Base-by-base conservation (phyloP, 1,140 invertebrate genomes). In the Xylocopa sonorina region DNA sequence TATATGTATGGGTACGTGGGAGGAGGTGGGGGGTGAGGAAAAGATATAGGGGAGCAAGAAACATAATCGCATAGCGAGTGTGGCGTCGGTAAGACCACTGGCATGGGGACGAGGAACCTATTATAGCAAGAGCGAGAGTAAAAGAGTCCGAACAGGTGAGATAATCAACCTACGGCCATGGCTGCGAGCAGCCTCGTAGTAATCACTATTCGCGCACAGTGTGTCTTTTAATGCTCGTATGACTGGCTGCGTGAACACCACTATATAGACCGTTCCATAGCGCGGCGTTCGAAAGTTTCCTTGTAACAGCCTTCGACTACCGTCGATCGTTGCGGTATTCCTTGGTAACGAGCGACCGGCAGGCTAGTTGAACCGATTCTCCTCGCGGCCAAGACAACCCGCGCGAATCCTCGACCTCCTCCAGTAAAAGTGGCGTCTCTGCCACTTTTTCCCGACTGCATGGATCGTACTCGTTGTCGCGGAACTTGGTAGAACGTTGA, bases 71-170 rank as follows among this genome's bases (percentile, higher is more conserved):
- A 81, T 58, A 68, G 81, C 72, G 76, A 82, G 82, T 66, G 76
- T 68, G 60, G 77, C 81, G 88, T 87, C 76, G 87, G 87, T 86
- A 88, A n/a, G 83, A 85, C 86, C 88, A 88, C 82, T 87, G 83
- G 83, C 82, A 85, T 83, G 83, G 80, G 79, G 89, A 89, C 83
- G 87, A 83, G 68, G 88, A 90, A 89, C 88, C 87, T 91, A 92
- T 89, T 91, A 90, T 86, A 91, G 88, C 88, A 85, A 82, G 83
- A 88, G 89, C 89, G 87, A 88, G 89, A 90, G 91, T 91, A 91
- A 91, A 90, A 89, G 90, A 91, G 90, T 91, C 89, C 69, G 88
- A 89, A 90, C 89, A 91, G 90, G 88, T 90, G 89, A 90, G 91
- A 92, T 92, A 91, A 92, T 91, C 90, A 91, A 92, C 88, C 89